Evolutionary conservation across 2,113 vertebrate genomes (phyloP), one percentile per base, ranked within the genome.

Genomic region (Cyprinodon brontotheroides): DNA sequence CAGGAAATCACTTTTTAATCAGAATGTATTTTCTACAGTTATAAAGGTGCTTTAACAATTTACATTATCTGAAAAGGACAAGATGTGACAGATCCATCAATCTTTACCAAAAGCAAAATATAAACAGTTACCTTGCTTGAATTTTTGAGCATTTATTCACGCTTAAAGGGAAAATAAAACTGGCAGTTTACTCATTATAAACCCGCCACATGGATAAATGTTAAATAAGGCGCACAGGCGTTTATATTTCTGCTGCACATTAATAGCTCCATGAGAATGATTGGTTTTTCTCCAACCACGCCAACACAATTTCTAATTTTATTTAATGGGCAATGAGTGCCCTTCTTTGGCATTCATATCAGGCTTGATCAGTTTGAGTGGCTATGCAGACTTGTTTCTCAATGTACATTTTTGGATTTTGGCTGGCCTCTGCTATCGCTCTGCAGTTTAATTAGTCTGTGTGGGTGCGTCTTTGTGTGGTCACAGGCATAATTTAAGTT

Each of bases 271-370:
- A 65, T 71, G 70, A 36, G 50, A 87, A 50, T 8, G 41, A 80
- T 83, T 11, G 64, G 22, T 65, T 74, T 84, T 60, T 77, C 70
- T 85, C 38, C 74, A 86, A 47, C 78, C 71, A 69, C 50, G 8
- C 79, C 80, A 79, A 86, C 79, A 86, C 67, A 81, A 53, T 69
- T 78, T 88, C 70, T 79, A 82, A 80, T 82, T 87, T 78, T 72
- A 61, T 63, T 72, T 72, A 87, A 82, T 81, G 74, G 81, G 74
- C 75, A 86, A 80, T 81, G 79, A 84, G 39, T 70, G 75, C 79
- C 83, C 79, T 74, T 76, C 77, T 85, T 91, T 85, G 84, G 76
- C 70, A 83, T 88, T 82, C 73, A 70, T 83, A 88, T 87, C 81
- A 85, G 72, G 70, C 59, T 68, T 38, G 68, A 85, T 82, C 75